Evolutionary conservation across 2,113 vertebrate genomes (phyloP).

Genomic region (Empidonax alnorum): DNA sequence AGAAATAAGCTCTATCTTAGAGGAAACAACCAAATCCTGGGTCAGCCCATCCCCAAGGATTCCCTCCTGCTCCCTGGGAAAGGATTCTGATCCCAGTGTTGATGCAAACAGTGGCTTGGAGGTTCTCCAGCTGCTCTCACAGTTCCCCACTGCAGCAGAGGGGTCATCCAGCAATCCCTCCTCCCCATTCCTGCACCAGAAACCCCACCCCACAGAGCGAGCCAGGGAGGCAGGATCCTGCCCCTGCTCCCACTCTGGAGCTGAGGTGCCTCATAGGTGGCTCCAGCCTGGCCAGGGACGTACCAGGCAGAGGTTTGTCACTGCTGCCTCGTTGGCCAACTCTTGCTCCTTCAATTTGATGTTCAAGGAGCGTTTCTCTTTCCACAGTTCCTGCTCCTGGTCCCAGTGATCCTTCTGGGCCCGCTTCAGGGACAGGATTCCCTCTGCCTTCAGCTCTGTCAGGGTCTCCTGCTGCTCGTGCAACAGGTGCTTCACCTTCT

Average conservation of each 20-base stretch:
- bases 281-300: fast-evolving
- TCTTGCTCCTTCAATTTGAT: constrained; percentile 82
- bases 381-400: constrained; percentile 76
- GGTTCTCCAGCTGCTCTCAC: neutral
- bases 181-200: neutral
- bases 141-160: neutral
- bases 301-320: constrained; percentile 85
- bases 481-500: constrained; percentile 94
- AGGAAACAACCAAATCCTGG: neutral
- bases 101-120: fast-evolving
- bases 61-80: neutral
- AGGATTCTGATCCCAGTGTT: neutral
- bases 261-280: fast-evolving
- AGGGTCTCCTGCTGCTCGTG: constrained; percentile 91
- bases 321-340: constrained; percentile 74
- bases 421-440: constrained; percentile 65
- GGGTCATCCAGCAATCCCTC: neutral
- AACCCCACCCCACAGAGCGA: neutral
- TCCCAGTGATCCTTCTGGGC: constrained; percentile 80
- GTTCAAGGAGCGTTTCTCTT: constrained; percentile 72
- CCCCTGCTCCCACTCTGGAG: neutral
- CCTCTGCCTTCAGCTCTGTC: constrained; percentile 80
- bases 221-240: neutral
- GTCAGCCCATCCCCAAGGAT: neutral
- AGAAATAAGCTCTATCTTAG: neutral